A percentile compares a stretch with the other conserved stretches of the same genome.
Evolutionary conservation across 2,113 vertebrate species (phyloP).

Genomic region (Notothenia coriiceps): DNA sequence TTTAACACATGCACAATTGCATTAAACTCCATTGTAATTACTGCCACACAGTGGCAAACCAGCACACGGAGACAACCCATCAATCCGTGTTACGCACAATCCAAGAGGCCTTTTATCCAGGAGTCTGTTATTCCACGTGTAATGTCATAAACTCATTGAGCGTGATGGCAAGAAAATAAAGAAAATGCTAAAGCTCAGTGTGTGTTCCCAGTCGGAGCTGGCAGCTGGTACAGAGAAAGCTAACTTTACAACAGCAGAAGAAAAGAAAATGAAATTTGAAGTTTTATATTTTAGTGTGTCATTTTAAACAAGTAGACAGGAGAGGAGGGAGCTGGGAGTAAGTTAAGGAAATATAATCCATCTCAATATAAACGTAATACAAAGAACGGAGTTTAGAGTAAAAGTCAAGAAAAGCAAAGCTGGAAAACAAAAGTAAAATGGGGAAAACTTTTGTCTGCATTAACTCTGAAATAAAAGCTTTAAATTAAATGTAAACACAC

Average conservation of each 20-base stretch:
- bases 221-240: constrained; percentile 53
- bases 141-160: constrained; percentile 79
- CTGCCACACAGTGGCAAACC: constrained; percentile 58
- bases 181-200: constrained; percentile 71
- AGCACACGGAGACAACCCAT: constrained; percentile 71
- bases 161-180: constrained; percentile 75
- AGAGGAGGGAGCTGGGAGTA: constrained; percentile 4
- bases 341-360: constrained; percentile 44
- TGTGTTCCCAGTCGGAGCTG: constrained; percentile 66
- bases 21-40: constrained; percentile 56
- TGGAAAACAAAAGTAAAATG: neutral
- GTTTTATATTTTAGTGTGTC: constrained; percentile 55
- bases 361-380: constrained; percentile 30
- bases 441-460: constrained; percentile 10
- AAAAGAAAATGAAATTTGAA: constrained; percentile 46
- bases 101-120: constrained; percentile 73
- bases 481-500: constrained; percentile 1
- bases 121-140: constrained; percentile 78
- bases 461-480: constrained; percentile 8
- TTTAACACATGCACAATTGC: constrained; percentile 30
- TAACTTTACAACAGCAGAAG: constrained; percentile 43
- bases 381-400: constrained; percentile 1
- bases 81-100: constrained; percentile 68
- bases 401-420: constrained; percentile 5
- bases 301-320: constrained; percentile 66